Conservation (phyloP, 2,797 vertebrate species). For the Eptatretus atami region DNA sequence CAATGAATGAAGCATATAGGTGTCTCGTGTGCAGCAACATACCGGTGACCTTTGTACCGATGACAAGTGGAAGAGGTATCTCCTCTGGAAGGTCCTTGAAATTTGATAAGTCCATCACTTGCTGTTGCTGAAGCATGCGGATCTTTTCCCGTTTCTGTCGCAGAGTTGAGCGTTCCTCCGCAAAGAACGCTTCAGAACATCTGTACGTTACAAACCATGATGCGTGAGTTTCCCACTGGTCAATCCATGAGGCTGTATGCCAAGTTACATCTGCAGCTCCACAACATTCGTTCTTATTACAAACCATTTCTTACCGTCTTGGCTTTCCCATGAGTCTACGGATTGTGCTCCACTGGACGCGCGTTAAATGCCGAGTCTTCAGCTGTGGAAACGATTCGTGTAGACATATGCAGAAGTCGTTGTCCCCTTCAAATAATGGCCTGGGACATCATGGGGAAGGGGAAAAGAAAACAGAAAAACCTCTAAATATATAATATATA, state of each 20-base stretch:
- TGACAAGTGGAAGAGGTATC: constrained; percentile 74
- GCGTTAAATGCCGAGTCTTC: constrained; percentile 74
- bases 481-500: too few species aligned
- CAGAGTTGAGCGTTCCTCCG: constrained; percentile 62
- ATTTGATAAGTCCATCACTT: constrained; percentile 58
- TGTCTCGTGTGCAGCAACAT: constrained; percentile 8
- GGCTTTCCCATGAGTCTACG: constrained; percentile 91
- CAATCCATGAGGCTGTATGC: too few species aligned
- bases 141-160: constrained; percentile 89
- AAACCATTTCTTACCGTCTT: constrained; percentile 29
- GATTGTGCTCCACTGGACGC: constrained; percentile 94
- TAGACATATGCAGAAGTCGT: constrained; percentile 91
- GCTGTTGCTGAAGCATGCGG: constrained; percentile 64
- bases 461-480: background rate
- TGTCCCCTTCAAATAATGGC: constrained; percentile 91
- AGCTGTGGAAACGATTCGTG: constrained; percentile 90
- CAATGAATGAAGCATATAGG: too few species aligned
- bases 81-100: constrained; percentile 96
- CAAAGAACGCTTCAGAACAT: constrained; percentile 93
- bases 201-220: constrained; percentile 14
- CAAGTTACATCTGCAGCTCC: too few species aligned
- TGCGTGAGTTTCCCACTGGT: too few species aligned
- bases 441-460: constrained; percentile 18
- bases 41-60: constrained; percentile 95
- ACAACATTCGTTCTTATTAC: constrained; percentile 3